Evolutionary conservation across 23 tunicate genomes (phyloP), one percentile per base, ranked within the genome.

Genomic region (Ascidia mentula): DNA sequence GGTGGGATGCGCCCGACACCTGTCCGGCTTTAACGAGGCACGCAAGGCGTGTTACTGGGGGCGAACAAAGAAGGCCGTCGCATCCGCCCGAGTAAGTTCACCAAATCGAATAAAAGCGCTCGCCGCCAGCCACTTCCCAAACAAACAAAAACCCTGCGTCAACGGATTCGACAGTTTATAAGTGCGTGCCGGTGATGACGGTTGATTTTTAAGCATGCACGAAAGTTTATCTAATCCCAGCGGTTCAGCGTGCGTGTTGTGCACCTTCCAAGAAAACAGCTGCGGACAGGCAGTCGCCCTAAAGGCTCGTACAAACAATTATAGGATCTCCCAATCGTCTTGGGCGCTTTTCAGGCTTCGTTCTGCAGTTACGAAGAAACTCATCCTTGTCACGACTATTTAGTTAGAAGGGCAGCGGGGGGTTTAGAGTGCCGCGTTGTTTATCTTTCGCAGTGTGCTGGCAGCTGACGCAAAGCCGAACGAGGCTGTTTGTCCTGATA

Each of bases 11-110:
- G 65, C 65, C 13, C 65, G 65, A 53, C 65, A 53, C 65, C 65
- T 53, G 65, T 53, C 24, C 13, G 65, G 28, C 65, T 53, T 53
- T 53, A 53, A 3, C 53, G 12, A 53, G 65, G 65, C 7, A 9
- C 65, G 65, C 65, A 53, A 26, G 65, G 13, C 65, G 65, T 53
- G 65, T 53, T 53, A 28, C 65, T 53, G 65, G 65, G n/a, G n/a
- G 65, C 65, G 28, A 53, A 53, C 65, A 53, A 53, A 53, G 65
- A 53, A 53, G 4, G n/a, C n/a, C 4, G 65, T 53, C 65, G 65
- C 24, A 53, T 53, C 65, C 65, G 65, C 28, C 65, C 65, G 65
- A 53, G 65, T 53, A 28, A 26, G 65, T 28, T 53, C 13, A 28
- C 13, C 65, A 26, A 53, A 53, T 42, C 15, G 53, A 42, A 42